A percentile compares a stretch with the other conserved stretches of the same genome.
Evolutionary conservation across 2,113 vertebrate genomes (phyloP).

Genomic region (Calyptomena viridis): DNA sequence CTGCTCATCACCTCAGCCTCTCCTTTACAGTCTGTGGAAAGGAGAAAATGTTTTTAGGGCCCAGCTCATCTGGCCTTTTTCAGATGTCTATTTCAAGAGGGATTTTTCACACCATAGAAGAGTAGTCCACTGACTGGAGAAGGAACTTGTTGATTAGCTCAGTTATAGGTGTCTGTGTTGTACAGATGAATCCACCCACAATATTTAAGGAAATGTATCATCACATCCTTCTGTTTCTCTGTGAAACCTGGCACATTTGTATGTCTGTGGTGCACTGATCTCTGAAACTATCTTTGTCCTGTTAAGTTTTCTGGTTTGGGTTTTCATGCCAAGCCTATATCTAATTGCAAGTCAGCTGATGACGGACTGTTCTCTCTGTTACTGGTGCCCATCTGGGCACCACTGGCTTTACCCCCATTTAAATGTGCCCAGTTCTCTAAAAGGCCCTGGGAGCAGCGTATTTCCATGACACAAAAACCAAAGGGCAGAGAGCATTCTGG

Average conservation of each 20-base stretch:
- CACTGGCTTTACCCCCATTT: not conserved
- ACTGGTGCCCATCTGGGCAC: not conserved
- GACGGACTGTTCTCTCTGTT: not conserved
- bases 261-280: not conserved
- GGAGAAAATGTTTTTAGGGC: not conserved
- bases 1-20: conserved; percentile 28
- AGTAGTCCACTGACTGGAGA: not conserved
- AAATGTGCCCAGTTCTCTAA: not conserved
- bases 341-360: not conserved
- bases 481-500: not conserved
- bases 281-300: not conserved
- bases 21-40: not conserved
- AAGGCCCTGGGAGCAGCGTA: not conserved
- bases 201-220: not conserved
- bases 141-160: not conserved
- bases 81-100: conserved; percentile 26
- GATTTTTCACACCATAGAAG: conserved; percentile 24
- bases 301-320: not conserved
- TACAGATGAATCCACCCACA: conserved; percentile 31
- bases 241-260: not conserved
- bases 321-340: not conserved
- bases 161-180: not conserved
- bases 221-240: not conserved
- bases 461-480: not conserved
- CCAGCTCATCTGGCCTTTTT: conserved; percentile 14